phyloP scores from a whole-genome alignment of 2,113 vertebrate genomes.

The Halcyon malimbica region DNA sequence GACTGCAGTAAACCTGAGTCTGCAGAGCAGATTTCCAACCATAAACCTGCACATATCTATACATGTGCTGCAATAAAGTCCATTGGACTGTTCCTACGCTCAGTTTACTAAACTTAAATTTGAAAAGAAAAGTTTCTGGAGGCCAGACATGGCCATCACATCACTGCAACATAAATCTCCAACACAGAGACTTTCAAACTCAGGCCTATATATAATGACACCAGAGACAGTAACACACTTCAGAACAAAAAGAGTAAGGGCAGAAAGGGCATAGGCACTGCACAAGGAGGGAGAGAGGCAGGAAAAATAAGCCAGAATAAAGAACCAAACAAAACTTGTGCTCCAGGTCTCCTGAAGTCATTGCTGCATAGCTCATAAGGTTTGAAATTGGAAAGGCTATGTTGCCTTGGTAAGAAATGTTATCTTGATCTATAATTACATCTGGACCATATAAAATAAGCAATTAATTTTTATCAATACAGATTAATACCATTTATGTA shows the following conservation, averaged over 20 bases:
- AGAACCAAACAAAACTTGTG: not conserved
- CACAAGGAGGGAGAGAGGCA: not conserved
- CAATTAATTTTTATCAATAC: constrained; percentile 68
- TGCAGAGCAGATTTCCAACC: not conserved
- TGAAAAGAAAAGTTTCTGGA: not conserved
- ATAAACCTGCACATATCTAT: not conserved
- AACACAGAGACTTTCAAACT: not conserved
- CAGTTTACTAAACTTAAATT: not conserved
- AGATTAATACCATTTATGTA: constrained; percentile 59
- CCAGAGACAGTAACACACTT: not conserved
- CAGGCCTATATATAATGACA: not conserved
- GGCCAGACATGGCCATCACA: not conserved
- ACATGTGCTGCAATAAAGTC: not conserved
- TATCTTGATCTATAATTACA: constrained; percentile 57
- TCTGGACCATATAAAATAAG: constrained; percentile 42
- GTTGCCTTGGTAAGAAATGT: constrained; percentile 16
- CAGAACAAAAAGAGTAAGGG: not conserved
- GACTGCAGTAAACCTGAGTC: not conserved
- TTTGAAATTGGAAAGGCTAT: not conserved
- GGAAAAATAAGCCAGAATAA: not conserved
- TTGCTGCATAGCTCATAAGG: not conserved
- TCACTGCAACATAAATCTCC: not conserved
- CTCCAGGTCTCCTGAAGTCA: not conserved
- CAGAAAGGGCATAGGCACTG: not conserved
- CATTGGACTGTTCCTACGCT: not conserved